Evolutionary conservation across 2,113 vertebrate genomes (phyloP), one percentile per base, ranked within the genome.

Genomic region (Pseudopodoces humilis): DNA sequence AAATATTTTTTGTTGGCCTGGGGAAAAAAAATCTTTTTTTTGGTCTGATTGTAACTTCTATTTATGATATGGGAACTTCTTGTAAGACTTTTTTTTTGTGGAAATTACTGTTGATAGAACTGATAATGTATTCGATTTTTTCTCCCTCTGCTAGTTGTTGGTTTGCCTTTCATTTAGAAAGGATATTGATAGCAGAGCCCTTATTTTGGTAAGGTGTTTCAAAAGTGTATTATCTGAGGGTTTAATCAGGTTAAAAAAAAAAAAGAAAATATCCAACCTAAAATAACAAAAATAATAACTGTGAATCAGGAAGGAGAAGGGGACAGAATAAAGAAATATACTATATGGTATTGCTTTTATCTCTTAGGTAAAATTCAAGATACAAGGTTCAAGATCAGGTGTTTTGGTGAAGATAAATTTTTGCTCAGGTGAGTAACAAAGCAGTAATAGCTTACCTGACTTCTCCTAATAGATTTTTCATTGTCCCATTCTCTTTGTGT

Each of bases 221-320:
- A 43, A 52, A 76, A 59, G 4, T 31, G 9, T 65, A 9, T 87
- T 75, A 7, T 85, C 13, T 50, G 13, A 63, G 18, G 13, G 8
- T 0, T 2, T 17, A 49, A 59, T 75, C 22, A 83, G 7, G 9
- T 85, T 59, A 44, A 92, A 10, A 69, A 63, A 53, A 39, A 3
- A 7, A 63, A 37, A 2, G n/a, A 62, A 35, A 47, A 35, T 0
- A 1, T 2, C 2, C 19, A 41, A 24, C 6, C 9, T 3, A 72
- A 80, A 92, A 37, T 9, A 62, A 37, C 33, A 56, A n/a, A 80
- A 72, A 35, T 50, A 46, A 31, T 76, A 33, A 35, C 28, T 47
- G 11, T 16, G 18, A 53, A 69, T 82, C 13, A n/a, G 16, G 27
- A 82, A 65, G 27, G 14, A 39, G 30, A 81, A 83, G 52, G 31